Base-by-base conservation (phyloP, 1,140 invertebrate genomes). In the Lucilia cuprina region DNA sequence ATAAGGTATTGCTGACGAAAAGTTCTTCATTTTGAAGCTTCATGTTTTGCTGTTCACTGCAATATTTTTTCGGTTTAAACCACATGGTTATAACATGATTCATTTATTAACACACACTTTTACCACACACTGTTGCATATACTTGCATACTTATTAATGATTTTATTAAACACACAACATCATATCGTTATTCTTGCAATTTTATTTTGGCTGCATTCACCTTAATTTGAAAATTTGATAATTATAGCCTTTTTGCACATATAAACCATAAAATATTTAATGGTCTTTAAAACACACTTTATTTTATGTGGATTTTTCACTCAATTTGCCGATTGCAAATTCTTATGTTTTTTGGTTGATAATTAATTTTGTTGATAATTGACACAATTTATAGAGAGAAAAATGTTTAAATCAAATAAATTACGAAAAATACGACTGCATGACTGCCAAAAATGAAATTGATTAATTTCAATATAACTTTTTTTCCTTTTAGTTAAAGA, bases 291-390 rank as follows among this genome's bases (percentile, higher is more conserved):
- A 21, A 25, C 19, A 12, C 7, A 70, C 19, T 21, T 70, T 9
- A 70, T 21, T 70, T 70, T 25, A 70, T n/a, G 9, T 55, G 25
- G 8, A 21, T 70, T 70, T 60, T n/a, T 60, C 55, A 60, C n/a
- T 60, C 2, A 2, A 60, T 5, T 60, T 60, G 55, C 55, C 14
- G 41, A 3, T 60, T 60, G 55, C 55, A n/a, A n/a, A 60, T 60
- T 60, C 14, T 60, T n/a, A 7, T n/a, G 5, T 17, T 30, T 30
- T 30, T 19, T 70, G 9, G 0, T 25, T 70, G 65, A 70, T 70
- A 70, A 70, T 70, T 70, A 70, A 70, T 70, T 21, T 70, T 70
- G 65, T 70, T 70, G 65, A 21, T 70, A 70, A 70, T 70, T 70
- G 65, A 70, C 65, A 70, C 65, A 70, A 70, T 70, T 70, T 70